Percentiles rank a stretch among this genome's conserved stretches.
phyloP scores from a whole-genome alignment of 2,888 invertebrate genomes.

The Acanthococcus lagerstroemiae region DNA sequence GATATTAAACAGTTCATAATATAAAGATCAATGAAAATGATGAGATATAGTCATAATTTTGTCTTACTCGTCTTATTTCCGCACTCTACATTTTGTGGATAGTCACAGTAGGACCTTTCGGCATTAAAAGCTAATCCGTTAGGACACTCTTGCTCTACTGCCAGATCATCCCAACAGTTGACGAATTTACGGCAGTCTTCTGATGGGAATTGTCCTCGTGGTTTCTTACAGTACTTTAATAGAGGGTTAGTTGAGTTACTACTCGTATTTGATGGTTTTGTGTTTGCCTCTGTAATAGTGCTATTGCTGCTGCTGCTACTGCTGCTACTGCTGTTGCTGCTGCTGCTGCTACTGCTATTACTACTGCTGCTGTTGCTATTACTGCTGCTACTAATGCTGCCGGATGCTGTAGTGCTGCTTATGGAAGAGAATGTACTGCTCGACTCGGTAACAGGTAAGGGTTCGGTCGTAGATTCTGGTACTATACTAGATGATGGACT shows the following conservation, averaged over 20 bases:
- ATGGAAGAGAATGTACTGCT: background rate
- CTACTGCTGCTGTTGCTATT: background rate
- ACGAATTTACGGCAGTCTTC: conserved; percentile 53
- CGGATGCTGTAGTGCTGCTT: background rate
- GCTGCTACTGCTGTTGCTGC: conserved; percentile 17
- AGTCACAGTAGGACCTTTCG: conserved; percentile 53
- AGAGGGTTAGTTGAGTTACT: conserved; percentile 26
- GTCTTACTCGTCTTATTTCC: conserved; percentile 46
- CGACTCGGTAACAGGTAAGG: background rate
- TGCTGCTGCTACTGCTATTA: conserved; percentile 25
- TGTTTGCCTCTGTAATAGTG: background rate
- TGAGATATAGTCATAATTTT: no score
- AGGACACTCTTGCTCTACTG: conserved; percentile 56
- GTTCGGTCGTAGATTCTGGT: background rate
- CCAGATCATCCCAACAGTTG: conserved; percentile 62
- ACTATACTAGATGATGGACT: no score
- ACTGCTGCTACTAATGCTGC: conserved; percentile 13
- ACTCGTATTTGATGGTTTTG: conserved; percentile 1
- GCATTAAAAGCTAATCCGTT: conserved; percentile 52
- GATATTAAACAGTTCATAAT: no score
- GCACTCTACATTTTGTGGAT: conserved; percentile 54
- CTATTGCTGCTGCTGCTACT: background rate
- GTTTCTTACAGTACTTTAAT: conserved; percentile 37
- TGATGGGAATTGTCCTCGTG: conserved; percentile 53
- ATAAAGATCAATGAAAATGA: no score